Percentiles rank a stretch among this genome's conserved stretches.
Evolutionary conservation across 1,140 invertebrate species (phyloP).

Genomic region (Nebria ingens): DNA sequence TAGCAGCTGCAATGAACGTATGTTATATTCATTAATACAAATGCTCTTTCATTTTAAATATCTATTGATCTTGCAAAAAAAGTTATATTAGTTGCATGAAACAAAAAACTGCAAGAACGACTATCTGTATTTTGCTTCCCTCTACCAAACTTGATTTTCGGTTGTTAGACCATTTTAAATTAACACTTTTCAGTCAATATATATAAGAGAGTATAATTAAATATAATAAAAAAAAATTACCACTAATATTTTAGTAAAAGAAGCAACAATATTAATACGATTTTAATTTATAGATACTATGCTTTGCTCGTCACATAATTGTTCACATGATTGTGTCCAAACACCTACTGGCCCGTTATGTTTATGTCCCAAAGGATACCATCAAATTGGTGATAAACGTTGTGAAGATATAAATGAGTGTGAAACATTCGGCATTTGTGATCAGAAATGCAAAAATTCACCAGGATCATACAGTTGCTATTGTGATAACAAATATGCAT

Average conservation of each 20-base stretch:
- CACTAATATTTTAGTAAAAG: too few species aligned
- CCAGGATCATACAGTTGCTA: constrained; percentile 66
- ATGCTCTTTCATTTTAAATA: constrained; percentile 19
- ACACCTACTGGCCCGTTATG: constrained; percentile 37
- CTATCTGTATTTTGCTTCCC: too few species aligned
- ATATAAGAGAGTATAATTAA: too few species aligned
- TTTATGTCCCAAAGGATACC: constrained; percentile 36
- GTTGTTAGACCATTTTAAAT: too few species aligned
- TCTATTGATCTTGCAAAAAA: too few species aligned
- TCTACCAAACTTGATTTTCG: too few species aligned
- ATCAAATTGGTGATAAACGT: constrained; percentile 25
- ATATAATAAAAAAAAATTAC: too few species aligned
- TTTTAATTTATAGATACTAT: constrained; percentile 27
- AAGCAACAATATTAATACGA: too few species aligned
- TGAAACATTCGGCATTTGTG: constrained; percentile 57
- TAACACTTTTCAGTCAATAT: too few species aligned
- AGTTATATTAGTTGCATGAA: too few species aligned
- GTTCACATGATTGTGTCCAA: constrained; percentile 34
- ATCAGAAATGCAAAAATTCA: constrained; percentile 72
- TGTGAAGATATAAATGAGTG: constrained; percentile 70
- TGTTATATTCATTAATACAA: constrained; percentile 18
- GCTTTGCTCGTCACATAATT: constrained; percentile 34
- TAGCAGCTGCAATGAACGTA: constrained; percentile 38
- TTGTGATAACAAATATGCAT: constrained; percentile 65
- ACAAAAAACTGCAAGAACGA: too few species aligned